Evolutionary conservation across 2,797 vertebrate species (phyloP).

Genomic region (Spondyliosoma cantharus): DNA sequence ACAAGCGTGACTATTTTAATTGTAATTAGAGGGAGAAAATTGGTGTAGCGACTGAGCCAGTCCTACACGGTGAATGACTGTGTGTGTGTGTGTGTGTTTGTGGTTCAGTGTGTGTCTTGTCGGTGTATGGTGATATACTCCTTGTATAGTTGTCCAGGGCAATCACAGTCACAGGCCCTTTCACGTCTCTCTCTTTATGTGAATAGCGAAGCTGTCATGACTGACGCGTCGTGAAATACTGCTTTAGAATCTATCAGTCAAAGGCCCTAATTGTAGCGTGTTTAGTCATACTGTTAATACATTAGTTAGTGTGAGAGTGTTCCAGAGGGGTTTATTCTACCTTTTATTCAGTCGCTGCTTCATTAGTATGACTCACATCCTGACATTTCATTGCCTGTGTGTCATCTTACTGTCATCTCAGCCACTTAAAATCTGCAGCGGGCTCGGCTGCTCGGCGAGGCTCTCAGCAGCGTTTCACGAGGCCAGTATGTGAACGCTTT

Average conservation of each 20-base stretch:
- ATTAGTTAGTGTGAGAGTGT: slow-evolving; percentile 52
- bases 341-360: slow-evolving; percentile 55
- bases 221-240: slow-evolving; percentile 58
- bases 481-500: slow-evolving; percentile 18
- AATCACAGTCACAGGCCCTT: slow-evolving; percentile 48
- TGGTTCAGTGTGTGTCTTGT: slow-evolving; percentile 32
- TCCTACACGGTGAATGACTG: slow-evolving; percentile 30
- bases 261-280: slow-evolving; percentile 50
- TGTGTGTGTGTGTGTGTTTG: slow-evolving; percentile 26
- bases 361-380: slow-evolving; percentile 67
- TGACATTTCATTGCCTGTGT: slow-evolving; percentile 59
- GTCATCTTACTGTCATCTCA: slow-evolving; percentile 61
- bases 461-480: slow-evolving; percentile 32
- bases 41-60: slow-evolving; percentile 60
- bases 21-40: slow-evolving; percentile 77
- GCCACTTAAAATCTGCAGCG: slow-evolving; percentile 49
- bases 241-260: slow-evolving; percentile 56
- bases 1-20: slow-evolving; percentile 79
- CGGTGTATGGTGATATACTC: slow-evolving; percentile 37
- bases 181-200: slow-evolving; percentile 56
- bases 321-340: slow-evolving; percentile 51
- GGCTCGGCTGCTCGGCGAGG: slow-evolving; percentile 22
- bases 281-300: slow-evolving; percentile 63
- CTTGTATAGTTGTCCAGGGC: slow-evolving; percentile 40
- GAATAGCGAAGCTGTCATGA: slow-evolving; percentile 58